A percentile compares a stretch with the other conserved stretches of the same genome.
Conservation (phyloP, 2,113 vertebrate species). For the Catagonus wagneri region DNA sequence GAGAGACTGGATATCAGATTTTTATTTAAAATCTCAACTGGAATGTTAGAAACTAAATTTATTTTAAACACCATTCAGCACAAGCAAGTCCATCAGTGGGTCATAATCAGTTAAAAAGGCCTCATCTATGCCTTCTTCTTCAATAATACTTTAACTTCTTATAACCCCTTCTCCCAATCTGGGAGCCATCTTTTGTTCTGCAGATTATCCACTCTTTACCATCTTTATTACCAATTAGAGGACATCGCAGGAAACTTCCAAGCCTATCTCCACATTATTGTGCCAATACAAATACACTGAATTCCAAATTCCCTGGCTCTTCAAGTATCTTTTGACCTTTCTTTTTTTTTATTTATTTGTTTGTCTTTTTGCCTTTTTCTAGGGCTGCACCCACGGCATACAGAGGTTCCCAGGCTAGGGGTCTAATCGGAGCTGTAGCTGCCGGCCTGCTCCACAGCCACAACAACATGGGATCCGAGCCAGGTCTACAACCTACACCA, state of each 20-base stretch:
- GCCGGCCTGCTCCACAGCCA: too few species aligned
- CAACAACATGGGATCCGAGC: too few species aligned
- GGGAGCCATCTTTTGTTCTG: background rate
- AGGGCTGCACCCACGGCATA: too few species aligned
- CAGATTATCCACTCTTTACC: too few species aligned
- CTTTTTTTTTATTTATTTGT: too few species aligned
- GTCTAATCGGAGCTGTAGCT: too few species aligned
- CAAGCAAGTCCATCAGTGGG: background rate
- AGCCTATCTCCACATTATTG: background rate
- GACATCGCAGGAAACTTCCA: background rate
- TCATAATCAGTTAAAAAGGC: background rate
- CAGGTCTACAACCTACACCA: too few species aligned
- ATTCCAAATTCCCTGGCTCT: background rate
- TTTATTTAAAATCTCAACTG: background rate
- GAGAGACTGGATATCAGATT: background rate
- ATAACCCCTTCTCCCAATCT: background rate
- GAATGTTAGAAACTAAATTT: background rate
- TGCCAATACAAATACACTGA: background rate
- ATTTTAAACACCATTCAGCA: background rate
- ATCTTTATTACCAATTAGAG: background rate
- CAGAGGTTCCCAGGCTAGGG: too few species aligned
- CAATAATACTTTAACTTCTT: background rate
- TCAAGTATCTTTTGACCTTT: background rate
- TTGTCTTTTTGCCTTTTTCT: too few species aligned
- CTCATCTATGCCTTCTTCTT: background rate